Evolutionary conservation across 1,140 invertebrate species (phyloP), one percentile per base, ranked within the genome.

Genomic region (Orius insidiosus): DNA sequence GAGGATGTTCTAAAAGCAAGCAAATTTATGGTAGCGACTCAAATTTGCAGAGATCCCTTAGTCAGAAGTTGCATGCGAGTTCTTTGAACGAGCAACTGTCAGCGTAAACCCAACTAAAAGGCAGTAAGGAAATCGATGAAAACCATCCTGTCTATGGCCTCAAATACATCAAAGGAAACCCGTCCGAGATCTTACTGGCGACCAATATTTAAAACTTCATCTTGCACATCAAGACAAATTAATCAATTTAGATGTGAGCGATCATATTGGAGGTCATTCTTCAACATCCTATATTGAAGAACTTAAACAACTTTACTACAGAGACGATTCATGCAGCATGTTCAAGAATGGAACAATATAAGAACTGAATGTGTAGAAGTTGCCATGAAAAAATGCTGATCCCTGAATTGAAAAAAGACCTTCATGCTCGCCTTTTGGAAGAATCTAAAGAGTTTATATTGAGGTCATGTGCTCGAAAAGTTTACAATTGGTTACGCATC

Each of bases 141-240:
- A 78, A 79, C 51, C 92, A 98, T 64, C 72, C 78, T 0, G 84
- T 86, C 49, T 89, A 76, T 53, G 66, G 72, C 3, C 76, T 95
- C 69, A 98, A 97, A 57, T 99, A 96, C 61, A 56, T 98, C 5
- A 87, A 85, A 57, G 83, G 56, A 99, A 98, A 61, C 93, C 93
- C 0, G 85, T 98, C 0, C 69, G 78, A 7, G 86, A 95, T 60
- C 65, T 99, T 6, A 72, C 75, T 4, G 80, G 80, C 1, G 94
- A 98, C 54, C 85, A 95, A 58, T 98, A 83, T 63, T 65, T 98
- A 1, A 81, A 85, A 56, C 59, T 94, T 14, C 57, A 68, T 0
- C 78, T 87, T 54, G 89, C 86, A 1, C 83, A 88, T 53, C 79
- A 90, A 49, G 89, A 95, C 59, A 84, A 86, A 50, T 61, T 94